Percentiles rank a stretch among this genome's conserved stretches.
These are phyloP conservation scores for Polylopha cassiicola DNA, from an alignment of 2,888 invertebrate genomes.

Conservation along the genomic window DNA sequence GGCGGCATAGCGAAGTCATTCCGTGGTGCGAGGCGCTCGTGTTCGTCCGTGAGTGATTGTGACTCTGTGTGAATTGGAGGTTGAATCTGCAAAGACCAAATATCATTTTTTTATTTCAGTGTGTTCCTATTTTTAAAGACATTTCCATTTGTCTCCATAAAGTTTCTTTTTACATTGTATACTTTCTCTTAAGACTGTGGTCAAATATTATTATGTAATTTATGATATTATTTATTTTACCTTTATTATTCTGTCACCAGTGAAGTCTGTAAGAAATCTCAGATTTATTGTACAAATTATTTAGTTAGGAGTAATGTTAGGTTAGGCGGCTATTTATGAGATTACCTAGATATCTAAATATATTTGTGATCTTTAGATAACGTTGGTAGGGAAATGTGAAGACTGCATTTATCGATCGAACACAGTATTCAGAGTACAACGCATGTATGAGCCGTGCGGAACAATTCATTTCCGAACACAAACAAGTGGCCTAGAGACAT, in stretches of 20 bases:
- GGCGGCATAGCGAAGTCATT: slow-evolving; percentile 54
- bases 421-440: slow-evolving; percentile 48
- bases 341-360: slow-evolving; percentile 68
- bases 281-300: slow-evolving; percentile 74
- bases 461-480: background rate
- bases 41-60: slow-evolving; percentile 33
- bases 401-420: slow-evolving; percentile 70
- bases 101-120: slow-evolving; percentile 49
- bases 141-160: slow-evolving; percentile 53
- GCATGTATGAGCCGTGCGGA: slow-evolving; percentile 23
- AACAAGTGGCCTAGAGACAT: too few relatives aligned
- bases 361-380: slow-evolving; percentile 70
- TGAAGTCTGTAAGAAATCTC: slow-evolving; percentile 53
- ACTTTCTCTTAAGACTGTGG: slow-evolving; percentile 67
- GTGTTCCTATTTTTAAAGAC: slow-evolving; percentile 70
- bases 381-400: slow-evolving; percentile 48
- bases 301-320: slow-evolving; percentile 58
- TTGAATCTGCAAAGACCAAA: slow-evolving; percentile 55
- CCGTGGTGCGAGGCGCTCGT: slow-evolving; percentile 43
- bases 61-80: slow-evolving; percentile 33
- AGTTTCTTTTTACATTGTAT: slow-evolving; percentile 53
- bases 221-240: slow-evolving; percentile 72
- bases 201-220: slow-evolving; percentile 59
- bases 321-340: slow-evolving; percentile 72
- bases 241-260: slow-evolving; percentile 60